Evolutionary conservation across 53 echinoderm and acorn worm species (phyloP).

Genomic region (Actinopyga echinites): DNA sequence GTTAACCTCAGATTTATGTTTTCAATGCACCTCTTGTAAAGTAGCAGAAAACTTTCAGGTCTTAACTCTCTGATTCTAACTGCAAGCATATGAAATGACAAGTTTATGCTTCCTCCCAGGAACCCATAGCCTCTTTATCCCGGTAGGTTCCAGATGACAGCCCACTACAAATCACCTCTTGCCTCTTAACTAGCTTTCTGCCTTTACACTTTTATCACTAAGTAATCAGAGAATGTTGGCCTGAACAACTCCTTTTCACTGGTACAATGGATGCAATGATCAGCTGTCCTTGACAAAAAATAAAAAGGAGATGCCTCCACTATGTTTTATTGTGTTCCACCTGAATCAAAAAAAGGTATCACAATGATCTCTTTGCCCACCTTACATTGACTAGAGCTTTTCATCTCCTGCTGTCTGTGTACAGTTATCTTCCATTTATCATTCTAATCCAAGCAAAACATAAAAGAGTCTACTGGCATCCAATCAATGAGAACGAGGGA

Average conservation of each 20-base stretch:
- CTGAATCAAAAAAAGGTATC: not conserved
- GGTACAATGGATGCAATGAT: not conserved
- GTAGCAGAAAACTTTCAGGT: too few species aligned
- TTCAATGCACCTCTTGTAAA: too few species aligned
- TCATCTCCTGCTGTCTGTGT: conserved; percentile 3
- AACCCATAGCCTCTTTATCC: too few species aligned
- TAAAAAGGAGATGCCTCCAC: not conserved
- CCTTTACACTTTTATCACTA: not conserved
- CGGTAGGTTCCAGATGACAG: conserved; percentile 7
- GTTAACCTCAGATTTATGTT: too few species aligned
- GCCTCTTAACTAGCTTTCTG: conserved; percentile 18
- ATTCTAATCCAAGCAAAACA: conserved; percentile 34
- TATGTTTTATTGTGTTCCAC: conserved; percentile 10
- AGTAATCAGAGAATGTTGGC: not conserved
- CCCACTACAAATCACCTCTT: conserved; percentile 10
- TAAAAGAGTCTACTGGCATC: conserved; percentile 18
- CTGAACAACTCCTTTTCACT: not conserved
- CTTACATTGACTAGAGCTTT: not conserved
- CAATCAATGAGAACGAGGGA: conserved; percentile 26
- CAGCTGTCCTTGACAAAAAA: not conserved
- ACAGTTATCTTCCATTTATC: conserved; percentile 32
- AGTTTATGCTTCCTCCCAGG: too few species aligned
- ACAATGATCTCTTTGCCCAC: conserved; percentile 15
- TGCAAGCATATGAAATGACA: too few species aligned
- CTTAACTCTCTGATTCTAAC: too few species aligned